A percentile compares a stretch with the other conserved stretches of the same genome.
These are phyloP conservation scores for Amyelois transitella DNA, from an alignment of 1,140 invertebrate genomes.

Conservation along the genomic window DNA sequence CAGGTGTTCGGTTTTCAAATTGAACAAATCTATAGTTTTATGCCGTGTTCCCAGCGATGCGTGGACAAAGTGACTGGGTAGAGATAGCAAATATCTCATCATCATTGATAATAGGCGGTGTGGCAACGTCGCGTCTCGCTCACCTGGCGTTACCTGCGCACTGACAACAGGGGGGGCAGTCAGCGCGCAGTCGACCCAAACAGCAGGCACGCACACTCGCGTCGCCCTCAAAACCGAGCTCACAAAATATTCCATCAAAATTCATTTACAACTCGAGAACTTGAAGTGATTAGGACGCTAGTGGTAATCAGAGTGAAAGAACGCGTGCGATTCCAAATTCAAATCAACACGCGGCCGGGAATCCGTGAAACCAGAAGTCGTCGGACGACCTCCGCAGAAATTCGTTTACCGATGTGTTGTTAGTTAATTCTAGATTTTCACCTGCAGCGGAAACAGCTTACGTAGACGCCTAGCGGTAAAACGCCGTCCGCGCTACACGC, in stretches of 20 bases:
- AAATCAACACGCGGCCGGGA: constrained; percentile 14
- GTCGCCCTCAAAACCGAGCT: constrained; percentile 21
- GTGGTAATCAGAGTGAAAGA: constrained; percentile 21
- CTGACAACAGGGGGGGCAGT: constrained; percentile 51
- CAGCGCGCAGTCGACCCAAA: constrained; percentile 51
- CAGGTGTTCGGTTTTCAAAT: not conserved
- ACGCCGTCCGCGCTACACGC: constrained; percentile 56
- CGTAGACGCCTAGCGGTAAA: constrained; percentile 69
- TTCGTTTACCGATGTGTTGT: constrained; percentile 50
- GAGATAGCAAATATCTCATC: constrained; percentile 59
- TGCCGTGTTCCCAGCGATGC: constrained; percentile 25
- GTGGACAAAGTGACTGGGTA: constrained; percentile 42
- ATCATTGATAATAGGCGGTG: constrained; percentile 68
- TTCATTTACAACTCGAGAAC: constrained; percentile 12
- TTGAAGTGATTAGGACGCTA: constrained; percentile 9
- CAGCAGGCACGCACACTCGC: constrained; percentile 50
- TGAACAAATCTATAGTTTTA: not conserved
- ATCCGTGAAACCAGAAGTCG: constrained; percentile 18
- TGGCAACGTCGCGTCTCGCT: constrained; percentile 66
- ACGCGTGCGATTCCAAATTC: constrained; percentile 20
- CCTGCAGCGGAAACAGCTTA: constrained; percentile 64
- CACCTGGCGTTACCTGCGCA: constrained; percentile 69
- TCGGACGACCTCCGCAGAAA: constrained; percentile 34
- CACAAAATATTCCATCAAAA: constrained; percentile 28
- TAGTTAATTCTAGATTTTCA: constrained; percentile 68